Base-by-base conservation (phyloP, 1,140 invertebrate species). In the Halesus radiatus region DNA sequence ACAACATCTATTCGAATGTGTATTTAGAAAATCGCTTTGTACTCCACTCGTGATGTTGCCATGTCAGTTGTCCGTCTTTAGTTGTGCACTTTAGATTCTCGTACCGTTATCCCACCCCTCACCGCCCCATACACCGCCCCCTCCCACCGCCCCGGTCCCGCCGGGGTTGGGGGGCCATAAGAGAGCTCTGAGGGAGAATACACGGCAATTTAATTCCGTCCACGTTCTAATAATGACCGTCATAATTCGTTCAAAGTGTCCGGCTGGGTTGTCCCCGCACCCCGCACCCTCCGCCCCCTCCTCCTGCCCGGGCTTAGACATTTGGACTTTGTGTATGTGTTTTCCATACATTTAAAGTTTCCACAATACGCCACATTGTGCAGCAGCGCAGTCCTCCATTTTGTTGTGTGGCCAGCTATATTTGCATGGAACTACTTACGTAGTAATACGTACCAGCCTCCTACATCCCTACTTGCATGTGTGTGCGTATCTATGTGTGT, bases 221-320 rank as follows among this genome's bases (percentile, higher is more conserved):
- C 88, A 90, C 88, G 89, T 89, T 88, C 88, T 90, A 89, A 90
- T 90, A 90, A 90, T 90, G 88, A 89, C 89, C 88, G 87, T 90
- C 89, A 90, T 90, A 90, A 90, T 89, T 90, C 88, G 89, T 89
- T 89, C 88, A 89, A 90, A 90, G 88, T 90, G 89, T 90, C 89
- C 89, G 89, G 88, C 87, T 85, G 87, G 87, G 87, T 87, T 86
- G 86, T 85, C 86, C 86, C 85, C 85, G 84, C 58, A 29, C 78
- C 80, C 70, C 37, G 16, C 75, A 45, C 37, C 60, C 53, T 29
- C n/a, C 70, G 52, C n/a, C 73, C 32, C 54, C 81, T 76, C 45
- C 70, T 70, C 64, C 29, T 54, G 13, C 22, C 75, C 52, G n/a
- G 53, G 54, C 80, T 72, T 70, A 70, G 70, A 74, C 70, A 74